Conservation (phyloP, 2,797 vertebrate genomes). For the Cygnus olor region DNA sequence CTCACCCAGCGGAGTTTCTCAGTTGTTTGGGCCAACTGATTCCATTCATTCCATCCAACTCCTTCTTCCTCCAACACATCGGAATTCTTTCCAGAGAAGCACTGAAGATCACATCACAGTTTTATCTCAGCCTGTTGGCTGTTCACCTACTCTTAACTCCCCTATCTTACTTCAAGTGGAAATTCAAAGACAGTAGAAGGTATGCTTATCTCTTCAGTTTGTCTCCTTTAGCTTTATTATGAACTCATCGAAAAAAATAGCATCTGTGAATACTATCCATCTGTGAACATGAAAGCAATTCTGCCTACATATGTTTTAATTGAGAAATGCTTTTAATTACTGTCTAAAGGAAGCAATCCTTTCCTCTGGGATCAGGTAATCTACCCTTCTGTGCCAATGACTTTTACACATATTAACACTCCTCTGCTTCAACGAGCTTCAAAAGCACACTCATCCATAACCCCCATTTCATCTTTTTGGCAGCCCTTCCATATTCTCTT, state of each 20-base stretch:
- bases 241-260: neutral
- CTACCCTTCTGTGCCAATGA: neutral
- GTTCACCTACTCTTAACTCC: neutral
- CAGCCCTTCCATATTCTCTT: neutral
- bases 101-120: neutral
- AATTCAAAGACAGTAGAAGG: neutral
- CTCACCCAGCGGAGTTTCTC: neutral
- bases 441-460: neutral
- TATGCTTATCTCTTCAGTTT: neutral
- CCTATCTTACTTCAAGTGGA: neutral
- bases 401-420: rapidly evolving
- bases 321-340: neutral
- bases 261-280: neutral
- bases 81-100: neutral
- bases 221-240: neutral
- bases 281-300: neutral
- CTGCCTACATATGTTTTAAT: neutral
- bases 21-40: neutral
- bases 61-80: neutral
- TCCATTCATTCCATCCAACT: neutral
- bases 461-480: neutral
- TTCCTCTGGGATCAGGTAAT: neutral
- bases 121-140: neutral
- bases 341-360: neutral
- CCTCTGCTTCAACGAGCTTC: neutral